phyloP scores from a whole-genome alignment of 2,113 vertebrate genomes.

The Thomomys bottae region DNA sequence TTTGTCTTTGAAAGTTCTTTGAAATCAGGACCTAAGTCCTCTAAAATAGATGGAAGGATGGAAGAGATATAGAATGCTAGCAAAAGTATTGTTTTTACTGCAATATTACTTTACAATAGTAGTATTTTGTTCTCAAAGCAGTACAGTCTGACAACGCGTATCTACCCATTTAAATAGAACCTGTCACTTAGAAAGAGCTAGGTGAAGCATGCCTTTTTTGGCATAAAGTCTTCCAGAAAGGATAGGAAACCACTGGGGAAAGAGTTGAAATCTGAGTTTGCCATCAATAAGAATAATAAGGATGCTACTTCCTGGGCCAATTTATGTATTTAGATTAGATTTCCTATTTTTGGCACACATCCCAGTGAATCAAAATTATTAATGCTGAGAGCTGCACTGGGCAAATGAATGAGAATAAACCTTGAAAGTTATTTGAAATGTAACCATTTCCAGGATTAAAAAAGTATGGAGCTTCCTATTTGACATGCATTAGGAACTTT shows the following conservation, averaged over 20 bases:
- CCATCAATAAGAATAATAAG: conserved; percentile 57
- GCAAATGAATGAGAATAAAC: conserved; percentile 58
- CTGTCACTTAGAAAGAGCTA: conserved; percentile 30
- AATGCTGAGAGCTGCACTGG: conserved; percentile 51
- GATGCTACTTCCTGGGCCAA: conserved; percentile 48
- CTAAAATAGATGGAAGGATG: neutral
- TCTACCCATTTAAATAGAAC: conserved; percentile 69
- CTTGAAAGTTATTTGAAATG: conserved; percentile 34
- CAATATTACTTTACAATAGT: conserved; percentile 8
- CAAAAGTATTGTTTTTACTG: conserved; percentile 37
- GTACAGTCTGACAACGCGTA: conserved; percentile 45
- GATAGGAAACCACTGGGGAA: conserved; percentile 25
- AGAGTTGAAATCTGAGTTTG: conserved; percentile 49
- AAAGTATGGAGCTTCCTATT: conserved; percentile 40
- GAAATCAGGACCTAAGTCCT: conserved; percentile 26
- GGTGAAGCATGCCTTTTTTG: conserved; percentile 65
- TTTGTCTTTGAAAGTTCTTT: conserved; percentile 3
- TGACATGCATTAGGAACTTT: conserved; percentile 32
- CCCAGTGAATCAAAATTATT: conserved; percentile 62
- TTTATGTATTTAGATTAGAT: conserved; percentile 57
- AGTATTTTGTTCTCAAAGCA: conserved; percentile 29
- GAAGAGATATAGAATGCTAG: neutral
- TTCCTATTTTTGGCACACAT: conserved; percentile 39
- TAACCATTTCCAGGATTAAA: conserved; percentile 57
- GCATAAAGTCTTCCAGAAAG: conserved; percentile 42